Evolutionary conservation across 2,113 vertebrate species (phyloP).

Genomic region (Malurus cyaneus): DNA sequence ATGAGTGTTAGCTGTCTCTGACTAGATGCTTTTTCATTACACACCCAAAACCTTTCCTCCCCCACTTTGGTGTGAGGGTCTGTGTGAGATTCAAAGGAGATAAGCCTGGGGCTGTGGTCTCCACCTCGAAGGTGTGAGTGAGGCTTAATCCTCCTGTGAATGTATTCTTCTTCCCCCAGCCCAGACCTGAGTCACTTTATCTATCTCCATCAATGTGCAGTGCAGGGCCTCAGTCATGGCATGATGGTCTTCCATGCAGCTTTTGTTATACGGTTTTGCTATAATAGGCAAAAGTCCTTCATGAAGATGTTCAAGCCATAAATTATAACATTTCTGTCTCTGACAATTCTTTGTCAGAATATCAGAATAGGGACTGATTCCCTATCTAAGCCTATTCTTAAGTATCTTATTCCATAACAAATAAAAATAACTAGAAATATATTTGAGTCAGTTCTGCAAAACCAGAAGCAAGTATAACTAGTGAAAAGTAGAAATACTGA

Average conservation of each 20-base stretch:
- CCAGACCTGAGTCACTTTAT: background rate
- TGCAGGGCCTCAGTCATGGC: background rate
- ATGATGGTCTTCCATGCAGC: background rate
- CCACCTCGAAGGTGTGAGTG: background rate
- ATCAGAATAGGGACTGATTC: background rate
- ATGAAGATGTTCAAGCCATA: background rate
- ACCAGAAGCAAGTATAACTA: background rate
- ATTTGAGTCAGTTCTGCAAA: background rate
- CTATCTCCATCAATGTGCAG: background rate
- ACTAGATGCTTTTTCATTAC: background rate
- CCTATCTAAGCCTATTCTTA: background rate
- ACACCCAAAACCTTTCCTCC: background rate
- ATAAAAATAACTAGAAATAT: background rate
- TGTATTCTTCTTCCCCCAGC: background rate
- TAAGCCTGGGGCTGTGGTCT: background rate
- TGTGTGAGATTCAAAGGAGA: background rate
- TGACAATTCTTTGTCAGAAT: background rate
- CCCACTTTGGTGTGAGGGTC: background rate
- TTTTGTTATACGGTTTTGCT: background rate
- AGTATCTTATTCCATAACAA: background rate
- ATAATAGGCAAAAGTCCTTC: background rate
- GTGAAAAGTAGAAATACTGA: background rate
- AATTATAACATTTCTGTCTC: background rate
- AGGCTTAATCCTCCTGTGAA: background rate
- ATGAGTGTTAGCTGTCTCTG: background rate